Evolutionary conservation across 1,140 invertebrate species (phyloP), one percentile per base, ranked within the genome.

Genomic region (Hermetia illucens): DNA sequence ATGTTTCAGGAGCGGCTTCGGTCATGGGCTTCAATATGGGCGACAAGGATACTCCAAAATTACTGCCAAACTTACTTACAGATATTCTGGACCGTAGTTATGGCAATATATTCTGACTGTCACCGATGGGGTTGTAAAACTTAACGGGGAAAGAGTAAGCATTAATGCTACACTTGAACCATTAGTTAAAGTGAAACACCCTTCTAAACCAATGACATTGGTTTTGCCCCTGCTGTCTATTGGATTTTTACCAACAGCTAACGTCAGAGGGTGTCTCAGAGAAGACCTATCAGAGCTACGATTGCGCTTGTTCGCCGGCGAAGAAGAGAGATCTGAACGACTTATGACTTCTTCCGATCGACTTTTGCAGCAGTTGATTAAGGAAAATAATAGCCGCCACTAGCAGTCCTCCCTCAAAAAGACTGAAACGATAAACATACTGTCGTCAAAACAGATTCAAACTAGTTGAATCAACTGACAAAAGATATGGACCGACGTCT

Each of bases 1-100:
- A 38, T 1, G 45, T 58, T 4, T 55, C 53, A 0, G 56, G 56
- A 0, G 57, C 51, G 16, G 31, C 58, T 22, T 45, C 54, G 1
- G 53, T 59, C 13, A 59, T 59, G 54, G 53, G 57, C 21, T 47
- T 58, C 19, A 59, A 59, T 31, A 54, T 47, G 0, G 51, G 54
- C 27, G 51, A 57, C 2, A 41, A 48, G 22, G 41, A n/a, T n/a
- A 48, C 2, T 39, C 44, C 1, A 46, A 53, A 8, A 54, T 58
- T 5, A 46, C 52, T 0, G 42, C 56, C 10, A 42, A 46, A 5
- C 52, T 51, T 20, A n/a, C 43, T 18, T 50, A 32, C n/a, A 44
- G 38, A n/a, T 27, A 56, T 9, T 18, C 42, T 5, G 49, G 45
- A 37, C 47, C 47, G 12, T 55, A 59, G 10, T 43, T 55, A 9